A percentile compares a stretch with the other conserved stretches of the same genome.
Evolutionary conservation across 2,113 vertebrate species (phyloP).

Genomic region (Trachemys scripta): DNA sequence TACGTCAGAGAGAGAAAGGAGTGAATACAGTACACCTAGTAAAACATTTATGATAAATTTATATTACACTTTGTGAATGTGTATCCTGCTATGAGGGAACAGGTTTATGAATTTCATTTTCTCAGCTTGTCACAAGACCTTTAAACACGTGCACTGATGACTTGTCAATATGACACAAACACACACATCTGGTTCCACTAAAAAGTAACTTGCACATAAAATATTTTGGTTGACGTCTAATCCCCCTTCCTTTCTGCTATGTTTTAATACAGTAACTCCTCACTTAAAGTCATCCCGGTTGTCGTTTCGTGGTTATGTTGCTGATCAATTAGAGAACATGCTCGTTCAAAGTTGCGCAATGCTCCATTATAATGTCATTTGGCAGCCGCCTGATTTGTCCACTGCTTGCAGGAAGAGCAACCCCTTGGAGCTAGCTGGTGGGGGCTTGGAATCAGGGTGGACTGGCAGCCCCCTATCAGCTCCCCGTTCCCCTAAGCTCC

Average conservation of each 20-base stretch:
- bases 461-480: no score
- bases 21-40: fast-evolving
- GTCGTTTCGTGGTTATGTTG: no score
- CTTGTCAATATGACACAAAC: neutral
- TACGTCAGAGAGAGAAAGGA: neutral
- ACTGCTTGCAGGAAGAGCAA: no score
- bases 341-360: no score
- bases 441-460: no score
- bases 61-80: neutral
- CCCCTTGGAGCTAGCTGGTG: no score
- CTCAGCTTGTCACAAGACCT: neutral
- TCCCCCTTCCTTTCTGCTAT: neutral
- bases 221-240: neutral
- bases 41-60: neutral
- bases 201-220: neutral
- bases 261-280: neutral
- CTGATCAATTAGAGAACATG: no score
- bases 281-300: no score
- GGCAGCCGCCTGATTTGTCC: no score
- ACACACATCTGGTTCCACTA: neutral
- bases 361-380: no score
- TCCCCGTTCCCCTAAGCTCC: no score
- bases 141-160: neutral
- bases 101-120: neutral
- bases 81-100: neutral